These are phyloP conservation scores for Montipora capricornis DNA, from an alignment of 64 coral and sea anemone species.

Conservation along the genomic window DNA sequence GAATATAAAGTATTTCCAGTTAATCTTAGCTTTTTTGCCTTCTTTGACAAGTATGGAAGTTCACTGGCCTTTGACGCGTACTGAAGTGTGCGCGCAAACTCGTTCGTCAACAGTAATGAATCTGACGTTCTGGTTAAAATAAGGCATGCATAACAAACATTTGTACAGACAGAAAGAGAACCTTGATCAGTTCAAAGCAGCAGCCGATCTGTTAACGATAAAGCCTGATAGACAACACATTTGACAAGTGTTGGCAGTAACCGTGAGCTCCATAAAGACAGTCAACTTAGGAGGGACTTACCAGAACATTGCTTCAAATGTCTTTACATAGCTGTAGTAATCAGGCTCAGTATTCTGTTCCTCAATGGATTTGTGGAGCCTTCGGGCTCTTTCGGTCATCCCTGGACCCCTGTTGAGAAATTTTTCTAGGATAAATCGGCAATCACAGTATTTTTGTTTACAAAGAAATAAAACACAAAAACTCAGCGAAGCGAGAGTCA, in stretches of 20 bases:
- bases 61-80: background rate
- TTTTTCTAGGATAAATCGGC: conserved; percentile 10
- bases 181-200: conserved; percentile 5
- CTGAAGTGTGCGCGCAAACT: background rate
- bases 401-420: conserved; percentile 16
- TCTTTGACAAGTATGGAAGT: background rate
- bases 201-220: conserved; percentile 16
- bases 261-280: background rate
- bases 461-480: conserved; percentile 11
- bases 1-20: background rate
- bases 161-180: conserved; percentile 1
- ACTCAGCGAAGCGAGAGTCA: background rate
- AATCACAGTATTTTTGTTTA: conserved; percentile 9
- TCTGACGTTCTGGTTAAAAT: background rate
- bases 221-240: background rate
- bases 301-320: background rate
- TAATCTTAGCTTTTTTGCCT: background rate
- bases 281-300: conserved; percentile 11
- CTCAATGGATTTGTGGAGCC: background rate
- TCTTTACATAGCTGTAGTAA: background rate
- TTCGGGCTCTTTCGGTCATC: conserved; percentile 19
- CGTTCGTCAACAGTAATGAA: background rate
- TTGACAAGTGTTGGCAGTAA: background rate
- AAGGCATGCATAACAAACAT: conserved; percentile 16
- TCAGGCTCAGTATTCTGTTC: background rate